phyloP scores from a whole-genome alignment of 2,797 vertebrate species.

The Scolopax bukidnonensis region DNA sequence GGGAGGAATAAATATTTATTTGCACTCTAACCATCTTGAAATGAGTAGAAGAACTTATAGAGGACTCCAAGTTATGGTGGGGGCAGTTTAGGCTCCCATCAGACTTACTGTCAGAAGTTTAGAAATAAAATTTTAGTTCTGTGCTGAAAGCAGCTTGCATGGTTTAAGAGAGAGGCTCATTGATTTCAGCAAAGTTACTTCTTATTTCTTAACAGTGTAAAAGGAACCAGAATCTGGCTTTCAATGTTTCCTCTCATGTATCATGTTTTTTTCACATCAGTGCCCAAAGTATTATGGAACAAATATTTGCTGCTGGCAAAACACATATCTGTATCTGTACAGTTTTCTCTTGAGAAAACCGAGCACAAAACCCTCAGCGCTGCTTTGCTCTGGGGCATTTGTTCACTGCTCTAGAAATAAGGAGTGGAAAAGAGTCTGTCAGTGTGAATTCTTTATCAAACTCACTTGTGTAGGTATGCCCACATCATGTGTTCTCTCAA shows the following conservation, averaged over 20 bases:
- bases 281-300: slow-evolving; percentile 9
- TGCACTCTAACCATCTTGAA: background rate
- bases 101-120: background rate
- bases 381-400: slow-evolving; percentile 21
- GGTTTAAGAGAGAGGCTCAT: background rate
- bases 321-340: background rate
- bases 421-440: slow-evolving; percentile 18
- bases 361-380: background rate
- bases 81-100: background rate
- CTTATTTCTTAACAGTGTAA: background rate
- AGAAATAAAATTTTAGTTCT: background rate
- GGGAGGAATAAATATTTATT: background rate
- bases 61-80: background rate
- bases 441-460: background rate
- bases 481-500: accelerated
- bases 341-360: background rate
- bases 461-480: background rate
- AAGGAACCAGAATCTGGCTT: background rate
- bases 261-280: slow-evolving; percentile 25
- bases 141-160: background rate
- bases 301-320: slow-evolving; percentile 24
- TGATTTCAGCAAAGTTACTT: background rate
- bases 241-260: slow-evolving; percentile 3
- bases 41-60: background rate
- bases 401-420: slow-evolving; percentile 16